A percentile compares a stretch with the other conserved stretches of the same genome.
Conservation (phyloP, 2,888 invertebrate species). For the Holacanthella duospinosa region DNA sequence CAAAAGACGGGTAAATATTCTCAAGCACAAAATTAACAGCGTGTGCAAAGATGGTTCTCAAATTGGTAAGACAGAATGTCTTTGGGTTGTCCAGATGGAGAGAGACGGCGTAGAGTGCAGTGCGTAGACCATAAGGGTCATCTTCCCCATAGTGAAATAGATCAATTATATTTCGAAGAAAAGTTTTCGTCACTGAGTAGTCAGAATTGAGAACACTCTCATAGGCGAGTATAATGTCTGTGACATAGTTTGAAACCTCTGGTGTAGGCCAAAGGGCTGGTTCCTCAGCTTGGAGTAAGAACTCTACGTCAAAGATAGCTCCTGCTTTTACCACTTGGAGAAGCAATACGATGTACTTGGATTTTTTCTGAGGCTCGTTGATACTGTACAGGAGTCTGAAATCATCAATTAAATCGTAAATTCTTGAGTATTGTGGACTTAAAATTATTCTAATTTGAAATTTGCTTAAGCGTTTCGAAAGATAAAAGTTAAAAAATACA, state of each 20-base stretch:
- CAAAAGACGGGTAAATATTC: constrained; percentile 25
- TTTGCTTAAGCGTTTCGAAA: too few relatives aligned
- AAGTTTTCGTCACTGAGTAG: constrained; percentile 22
- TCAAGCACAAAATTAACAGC: constrained; percentile 19
- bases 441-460: too few relatives aligned
- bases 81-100: background rate
- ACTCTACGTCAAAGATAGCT: constrained; percentile 16
- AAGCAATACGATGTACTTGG: constrained; percentile 16
- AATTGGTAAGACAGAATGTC: background rate
- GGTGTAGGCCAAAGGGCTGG: constrained; percentile 17
- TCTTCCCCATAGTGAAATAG: constrained; percentile 11
- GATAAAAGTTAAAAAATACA: background rate
- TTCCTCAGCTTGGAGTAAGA: constrained; percentile 13
- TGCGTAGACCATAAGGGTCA: background rate
- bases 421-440: too few relatives aligned
- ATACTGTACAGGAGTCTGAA: constrained; percentile 19
- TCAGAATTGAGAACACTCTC: constrained; percentile 24
- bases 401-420: too few relatives aligned
- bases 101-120: background rate
- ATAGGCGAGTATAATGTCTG: constrained; percentile 24
- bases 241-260: constrained; percentile 10
- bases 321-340: constrained; percentile 20
- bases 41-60: background rate
- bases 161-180: constrained; percentile 16
- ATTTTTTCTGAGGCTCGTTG: constrained; percentile 11